These are phyloP conservation scores for Tichodroma muraria DNA, from an alignment of 2,113 vertebrate species.

Conservation along the genomic window DNA sequence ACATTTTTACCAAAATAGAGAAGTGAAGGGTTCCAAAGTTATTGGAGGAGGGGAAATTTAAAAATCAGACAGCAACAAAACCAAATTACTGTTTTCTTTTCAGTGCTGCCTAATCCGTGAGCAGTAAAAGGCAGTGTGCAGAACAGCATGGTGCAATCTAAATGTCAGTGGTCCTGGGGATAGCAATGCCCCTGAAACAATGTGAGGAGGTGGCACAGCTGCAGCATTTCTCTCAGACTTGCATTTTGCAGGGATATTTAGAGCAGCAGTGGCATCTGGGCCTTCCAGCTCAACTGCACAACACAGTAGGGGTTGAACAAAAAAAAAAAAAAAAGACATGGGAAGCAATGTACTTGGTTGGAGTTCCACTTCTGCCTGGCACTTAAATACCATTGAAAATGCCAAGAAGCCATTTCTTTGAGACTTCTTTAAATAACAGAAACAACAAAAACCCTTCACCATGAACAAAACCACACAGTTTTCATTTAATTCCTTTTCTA, in stretches of 20 bases:
- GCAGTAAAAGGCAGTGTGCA: not conserved
- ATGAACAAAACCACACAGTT: not conserved
- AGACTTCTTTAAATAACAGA: not conserved
- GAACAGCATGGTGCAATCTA: not conserved
- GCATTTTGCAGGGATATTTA: conserved; percentile 28
- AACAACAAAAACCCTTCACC: accelerated
- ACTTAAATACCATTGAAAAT: not conserved
- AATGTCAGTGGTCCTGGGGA: not conserved
- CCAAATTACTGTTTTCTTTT: not conserved
- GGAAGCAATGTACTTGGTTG: not conserved
- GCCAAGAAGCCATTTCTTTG: not conserved
- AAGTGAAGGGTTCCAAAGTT: not conserved
- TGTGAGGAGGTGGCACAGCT: not conserved
- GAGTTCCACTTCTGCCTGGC: not conserved
- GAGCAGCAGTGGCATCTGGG: conserved; percentile 31
- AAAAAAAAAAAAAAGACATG: not conserved
- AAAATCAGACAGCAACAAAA: not conserved
- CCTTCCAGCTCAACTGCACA: conserved; percentile 22
- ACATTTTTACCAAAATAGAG: not conserved
- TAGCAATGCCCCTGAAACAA: conserved; percentile 18
- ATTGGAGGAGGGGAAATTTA: not conserved
- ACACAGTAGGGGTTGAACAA: not conserved
- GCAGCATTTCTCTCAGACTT: not conserved
- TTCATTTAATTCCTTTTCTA: not conserved
- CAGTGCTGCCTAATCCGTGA: not conserved